Conservation (phyloP, 2,113 vertebrate genomes). For the Cnemophilus loriae region DNA sequence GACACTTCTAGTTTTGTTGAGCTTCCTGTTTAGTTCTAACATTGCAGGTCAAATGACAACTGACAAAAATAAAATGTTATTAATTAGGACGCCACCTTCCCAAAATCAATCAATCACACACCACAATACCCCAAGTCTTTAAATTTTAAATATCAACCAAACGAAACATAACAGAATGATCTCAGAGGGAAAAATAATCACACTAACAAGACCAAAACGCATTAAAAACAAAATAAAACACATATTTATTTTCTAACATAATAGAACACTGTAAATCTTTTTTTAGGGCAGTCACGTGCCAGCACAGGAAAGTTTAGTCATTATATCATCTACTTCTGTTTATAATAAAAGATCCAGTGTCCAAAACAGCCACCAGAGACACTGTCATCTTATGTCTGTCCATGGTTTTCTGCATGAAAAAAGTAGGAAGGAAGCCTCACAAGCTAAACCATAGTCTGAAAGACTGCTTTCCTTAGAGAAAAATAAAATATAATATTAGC, state of each 20-base stretch:
- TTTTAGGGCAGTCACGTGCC: not conserved
- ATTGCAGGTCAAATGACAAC: not conserved
- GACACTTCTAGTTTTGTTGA: not conserved
- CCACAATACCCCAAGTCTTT: not conserved
- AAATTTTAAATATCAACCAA: not conserved
- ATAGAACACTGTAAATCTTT: not conserved
- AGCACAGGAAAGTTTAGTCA: not conserved
- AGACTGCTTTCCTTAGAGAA: not conserved
- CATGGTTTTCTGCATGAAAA: not conserved
- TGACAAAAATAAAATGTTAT: not conserved
- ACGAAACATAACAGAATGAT: not conserved
- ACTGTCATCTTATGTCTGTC: not conserved
- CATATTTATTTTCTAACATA: not conserved
- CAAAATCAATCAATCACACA: not conserved
- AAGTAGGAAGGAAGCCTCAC: not conserved
- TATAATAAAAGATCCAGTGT: not conserved
- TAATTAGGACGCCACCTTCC: accelerated
- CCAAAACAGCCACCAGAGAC: not conserved
- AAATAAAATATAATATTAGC: not conserved
- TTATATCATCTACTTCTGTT: not conserved
- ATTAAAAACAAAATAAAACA: not conserved
- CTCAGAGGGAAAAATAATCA: not conserved
- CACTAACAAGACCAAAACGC: not conserved
- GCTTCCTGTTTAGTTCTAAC: not conserved
- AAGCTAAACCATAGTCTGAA: not conserved